phyloP scores from a whole-genome alignment of 1,140 invertebrate genomes.

The Bathynomus jamesi region DNA sequence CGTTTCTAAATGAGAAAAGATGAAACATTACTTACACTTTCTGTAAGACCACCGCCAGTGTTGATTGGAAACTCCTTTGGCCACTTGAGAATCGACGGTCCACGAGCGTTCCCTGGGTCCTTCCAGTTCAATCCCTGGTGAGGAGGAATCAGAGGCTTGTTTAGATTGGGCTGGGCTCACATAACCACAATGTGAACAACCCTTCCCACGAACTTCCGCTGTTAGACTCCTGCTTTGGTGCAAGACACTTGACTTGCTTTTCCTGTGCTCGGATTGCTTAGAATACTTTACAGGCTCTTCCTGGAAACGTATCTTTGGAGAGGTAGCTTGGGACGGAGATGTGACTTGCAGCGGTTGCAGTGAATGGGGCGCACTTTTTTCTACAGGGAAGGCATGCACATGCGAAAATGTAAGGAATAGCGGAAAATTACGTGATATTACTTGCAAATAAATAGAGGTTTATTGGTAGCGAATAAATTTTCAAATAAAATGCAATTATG shows the following conservation, averaged over 20 bases:
- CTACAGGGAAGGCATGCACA: background rate
- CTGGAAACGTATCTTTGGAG: background rate
- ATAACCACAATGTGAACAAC: background rate
- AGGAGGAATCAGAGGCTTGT: slow-evolving; percentile 7
- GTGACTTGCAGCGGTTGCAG: background rate
- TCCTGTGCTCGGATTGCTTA: background rate
- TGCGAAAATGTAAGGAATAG: background rate
- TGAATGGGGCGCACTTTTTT: background rate
- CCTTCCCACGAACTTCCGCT: background rate
- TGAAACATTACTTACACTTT: slow-evolving; percentile 19
- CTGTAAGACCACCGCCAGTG: slow-evolving; percentile 35
- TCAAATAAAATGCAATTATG: too few relatives aligned
- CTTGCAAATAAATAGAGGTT: too few relatives aligned
- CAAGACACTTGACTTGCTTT: background rate
- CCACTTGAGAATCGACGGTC: slow-evolving; percentile 23
- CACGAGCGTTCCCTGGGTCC: slow-evolving; percentile 18
- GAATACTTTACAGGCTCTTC: background rate
- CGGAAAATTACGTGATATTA: too few relatives aligned
- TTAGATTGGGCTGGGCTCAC: background rate
- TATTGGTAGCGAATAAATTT: too few relatives aligned
- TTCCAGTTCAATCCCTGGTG: slow-evolving; percentile 31
- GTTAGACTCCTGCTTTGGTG: background rate
- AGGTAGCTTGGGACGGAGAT: background rate
- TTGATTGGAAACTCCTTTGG: slow-evolving; percentile 23
- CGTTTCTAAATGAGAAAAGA: slow-evolving; percentile 1